Base-by-base conservation (phyloP, 1,140 invertebrate species). In the Panulirus ornatus region DNA sequence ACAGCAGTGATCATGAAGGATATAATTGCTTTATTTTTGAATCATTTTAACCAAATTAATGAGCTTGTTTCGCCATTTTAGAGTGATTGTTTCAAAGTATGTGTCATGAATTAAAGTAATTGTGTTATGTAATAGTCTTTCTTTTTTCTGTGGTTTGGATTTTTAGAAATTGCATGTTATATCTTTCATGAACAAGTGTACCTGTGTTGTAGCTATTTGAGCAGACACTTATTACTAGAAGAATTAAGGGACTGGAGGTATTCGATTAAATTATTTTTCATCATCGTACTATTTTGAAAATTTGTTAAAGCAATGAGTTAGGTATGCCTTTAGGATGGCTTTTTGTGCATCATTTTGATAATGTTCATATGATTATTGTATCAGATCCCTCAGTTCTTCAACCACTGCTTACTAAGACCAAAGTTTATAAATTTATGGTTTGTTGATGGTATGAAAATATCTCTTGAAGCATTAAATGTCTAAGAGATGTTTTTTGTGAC, bases 121-220 rank as follows among this genome's bases (percentile, higher is more conserved):
- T n/a, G n/a, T n/a, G n/a, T n/a, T n/a, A n/a, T n/a, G n/a, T n/a
- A n/a, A n/a, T n/a, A n/a, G n/a, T n/a, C n/a, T n/a, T n/a, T n/a
- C n/a, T n/a, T n/a, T n/a, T n/a, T n/a, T n/a, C n/a, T n/a, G n/a
- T n/a, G n/a, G n/a, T n/a, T n/a, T n/a, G n/a, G n/a, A n/a, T n/a
- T n/a, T n/a, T n/a, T n/a, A n/a, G n/a, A n/a, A n/a, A n/a, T n/a
- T n/a, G n/a, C n/a, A n/a, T 81, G 30, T 58, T 58, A n/a, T 58
- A 58, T 81, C 78, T 47, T 81, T 58, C 8, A 54, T 81, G 78
- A 81, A 40, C n/a, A n/a, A 58, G 30, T 47, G 38, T 58, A 81
- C 47, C 58, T 81, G 51, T 81, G 78, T 58, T 79, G 51, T 81
- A 81, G 78, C n/a, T 19, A 79, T 47, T 58, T 81, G 78, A 58